Evolutionary conservation across 2,888 invertebrate genomes (phyloP).

Genomic region (Rambutsinella grinnellia): DNA sequence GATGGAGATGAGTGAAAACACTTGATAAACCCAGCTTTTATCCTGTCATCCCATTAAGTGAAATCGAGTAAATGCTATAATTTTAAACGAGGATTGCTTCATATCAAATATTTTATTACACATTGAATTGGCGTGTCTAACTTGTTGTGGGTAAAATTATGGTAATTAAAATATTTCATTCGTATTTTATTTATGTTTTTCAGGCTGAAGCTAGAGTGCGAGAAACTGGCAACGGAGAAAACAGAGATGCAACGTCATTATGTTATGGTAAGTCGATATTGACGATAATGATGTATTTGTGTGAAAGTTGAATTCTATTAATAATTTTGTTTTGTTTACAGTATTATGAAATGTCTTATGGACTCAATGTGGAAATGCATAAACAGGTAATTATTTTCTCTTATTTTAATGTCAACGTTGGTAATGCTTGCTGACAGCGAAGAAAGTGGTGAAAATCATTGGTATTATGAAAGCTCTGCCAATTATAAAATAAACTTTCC

Average conservation of each 20-base stretch:
- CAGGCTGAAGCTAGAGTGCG: constrained; percentile 97
- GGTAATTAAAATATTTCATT: neutral
- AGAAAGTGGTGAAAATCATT: no score
- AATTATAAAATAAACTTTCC: no score
- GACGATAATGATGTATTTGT: neutral
- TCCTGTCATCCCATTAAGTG: no score
- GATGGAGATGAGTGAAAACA: neutral
- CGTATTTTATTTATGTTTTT: constrained; percentile 68
- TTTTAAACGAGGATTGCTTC: no score
- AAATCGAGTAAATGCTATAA: no score
- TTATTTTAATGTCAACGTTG: no score
- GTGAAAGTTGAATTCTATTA: neutral
- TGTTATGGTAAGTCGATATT: constrained; percentile 86
- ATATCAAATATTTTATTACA: no score
- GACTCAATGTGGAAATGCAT: constrained; percentile 95
- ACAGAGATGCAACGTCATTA: constrained; percentile 99
- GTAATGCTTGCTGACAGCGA: no score
- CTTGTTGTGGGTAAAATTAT: no score
- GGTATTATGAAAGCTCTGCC: no score
- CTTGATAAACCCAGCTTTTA: no score
- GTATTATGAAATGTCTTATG: constrained; percentile 91
- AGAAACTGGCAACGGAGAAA: constrained; percentile 96
- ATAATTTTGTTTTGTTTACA: constrained; percentile 20
- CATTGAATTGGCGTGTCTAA: no score
- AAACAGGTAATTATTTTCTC: constrained; percentile 75